Base-by-base conservation (phyloP, 2,888 invertebrate species). In the Brachypalpus laphriformis region DNA sequence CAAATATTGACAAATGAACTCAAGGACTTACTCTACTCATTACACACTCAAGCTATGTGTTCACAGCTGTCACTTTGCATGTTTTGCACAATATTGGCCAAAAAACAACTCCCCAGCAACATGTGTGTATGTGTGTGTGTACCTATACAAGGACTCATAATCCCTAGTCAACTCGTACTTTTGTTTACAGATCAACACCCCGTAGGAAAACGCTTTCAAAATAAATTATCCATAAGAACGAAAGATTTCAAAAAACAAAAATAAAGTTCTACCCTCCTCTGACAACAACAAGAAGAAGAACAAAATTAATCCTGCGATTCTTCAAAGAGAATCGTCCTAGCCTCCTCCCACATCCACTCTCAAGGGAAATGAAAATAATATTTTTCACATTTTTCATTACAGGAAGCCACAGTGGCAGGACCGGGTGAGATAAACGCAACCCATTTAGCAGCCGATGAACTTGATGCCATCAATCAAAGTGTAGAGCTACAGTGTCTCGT, bases 401-500 rank as follows among this genome's bases (percentile, higher is more conserved):
- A 85, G 85, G 61, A 37, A 85, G 59, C 70, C 66, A 81, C 85
- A 81, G 71, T 81, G 59, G 80, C 66, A 75, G 81, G 75, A 85
- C 59, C 31, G 37, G 34, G 59, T 59, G 85, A 81, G 28, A 65
- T 70, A 81, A 85, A 85, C 76, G 54, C 75, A 81, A 85, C 85
- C 57, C 81, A 85, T 76, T 85, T 85, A 71, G 65, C 75, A 70
- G 49, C 70, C 76, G 88, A 87, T 87, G 88, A 90, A 87, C 76
- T 90, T 76, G 89, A 90, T 80, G 89, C 88, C 78, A 90, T 91
- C 87, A 90, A 90, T 88, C 90, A 91, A 76, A 91, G 91, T 87
- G 88, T 89, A 63, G 91, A 91, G 82, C 88, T 91, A 82, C 88
- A 90, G 86, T 92, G 92, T 82, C 87, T 91, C 80, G 68, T 91